Evolutionary conservation across 2,113 vertebrate species (phyloP), one percentile per base, ranked within the genome.

Genomic region (Mus pahari): DNA sequence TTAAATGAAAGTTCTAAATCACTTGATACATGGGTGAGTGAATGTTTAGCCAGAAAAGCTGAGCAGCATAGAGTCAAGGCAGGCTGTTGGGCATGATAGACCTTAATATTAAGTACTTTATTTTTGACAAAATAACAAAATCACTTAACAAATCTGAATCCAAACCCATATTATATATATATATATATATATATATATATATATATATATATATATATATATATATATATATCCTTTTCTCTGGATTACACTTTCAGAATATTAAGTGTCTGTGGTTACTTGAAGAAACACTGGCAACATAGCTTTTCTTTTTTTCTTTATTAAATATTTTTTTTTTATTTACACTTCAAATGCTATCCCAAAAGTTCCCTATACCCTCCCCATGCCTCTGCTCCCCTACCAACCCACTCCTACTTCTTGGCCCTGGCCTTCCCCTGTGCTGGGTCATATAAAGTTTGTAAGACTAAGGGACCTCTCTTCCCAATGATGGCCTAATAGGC

Each of bases 1-100:
- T 95, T 92, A 96, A 95, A 92, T 87, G 36, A 77, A 26, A 96
- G 53, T 92, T 96, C 70, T 92, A 92, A 94, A 95, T 97, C 96
- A 86, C 73, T 88, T 75, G 22, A 92, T 74, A 53, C n/a, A 77
- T 7, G 20, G 60, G 10, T 79, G 42, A 91, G 89, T 55, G 48
- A 58, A 84, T 77, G 45, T 82, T 90, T 95, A 62, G 9, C 11
- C 12, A 36, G 60, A 90, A 53, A 48, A 19, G 60, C 22, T 45
- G 33, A 96, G 77, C 1, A 7, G 62, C 24, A 19, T 26, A 17
- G 42, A 70, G 1, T 66, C 9, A 20, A 26, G 36, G 55, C 66
- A 75, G 31, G 48, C 33, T 64, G 55, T 42, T 93, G 19, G 31
- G n/a, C 58, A 22, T 19, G 5, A 10, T 24, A 68, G 12, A 36